These are phyloP conservation scores for Candidula unifasciata DNA, from an alignment of 2,888 invertebrate species.

Conservation along the genomic window DNA sequence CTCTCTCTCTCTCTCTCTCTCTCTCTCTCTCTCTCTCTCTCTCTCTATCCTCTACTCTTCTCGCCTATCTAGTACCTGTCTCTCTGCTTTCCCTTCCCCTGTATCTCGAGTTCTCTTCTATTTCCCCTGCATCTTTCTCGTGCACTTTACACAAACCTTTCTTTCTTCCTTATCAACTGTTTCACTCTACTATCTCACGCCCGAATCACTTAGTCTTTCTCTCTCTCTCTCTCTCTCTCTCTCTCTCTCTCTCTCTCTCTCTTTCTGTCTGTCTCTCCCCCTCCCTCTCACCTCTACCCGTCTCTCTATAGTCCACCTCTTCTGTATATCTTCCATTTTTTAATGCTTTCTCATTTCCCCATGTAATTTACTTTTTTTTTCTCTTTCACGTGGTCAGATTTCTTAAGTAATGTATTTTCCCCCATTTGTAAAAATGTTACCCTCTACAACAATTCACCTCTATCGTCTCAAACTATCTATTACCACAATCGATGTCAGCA, in stretches of 20 bases:
- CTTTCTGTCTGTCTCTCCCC: not conserved
- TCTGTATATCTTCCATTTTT: not conserved
- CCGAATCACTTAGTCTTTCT: not conserved
- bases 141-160: not conserved
- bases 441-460: too few species aligned
- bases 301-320: not conserved
- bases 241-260: not conserved
- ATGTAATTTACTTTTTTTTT: too few species aligned
- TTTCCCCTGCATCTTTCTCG: not conserved
- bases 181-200: not conserved
- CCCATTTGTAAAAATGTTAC: too few species aligned
- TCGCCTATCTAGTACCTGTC: not conserved
- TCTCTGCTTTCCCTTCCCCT: not conserved
- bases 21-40: not conserved
- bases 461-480: too few species aligned
- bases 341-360: too few species aligned
- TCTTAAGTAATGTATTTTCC: too few species aligned
- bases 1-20: not conserved
- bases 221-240: conserved; percentile 16
- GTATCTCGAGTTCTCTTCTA: not conserved
- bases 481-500: too few species aligned
- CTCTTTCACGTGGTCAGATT: too few species aligned
- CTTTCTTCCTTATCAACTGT: not conserved
- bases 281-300: not conserved
- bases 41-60: not conserved